Conservation (phyloP, 2,888 invertebrate genomes). For the Osmoderma eremita region DNA sequence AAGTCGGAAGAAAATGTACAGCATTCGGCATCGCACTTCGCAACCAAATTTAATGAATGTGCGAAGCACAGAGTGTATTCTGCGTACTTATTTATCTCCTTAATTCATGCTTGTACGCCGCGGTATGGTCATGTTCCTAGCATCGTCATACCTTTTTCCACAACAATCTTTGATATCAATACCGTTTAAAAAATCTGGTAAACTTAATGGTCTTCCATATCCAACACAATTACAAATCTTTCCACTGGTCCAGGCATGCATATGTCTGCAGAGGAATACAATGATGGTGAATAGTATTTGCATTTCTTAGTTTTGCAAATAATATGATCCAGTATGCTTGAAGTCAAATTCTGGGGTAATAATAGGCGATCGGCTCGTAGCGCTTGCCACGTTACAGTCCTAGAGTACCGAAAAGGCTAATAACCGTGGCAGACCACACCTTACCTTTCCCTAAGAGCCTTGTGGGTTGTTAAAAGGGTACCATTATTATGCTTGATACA, state of each 20-base stretch:
- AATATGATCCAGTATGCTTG: too few relatives aligned
- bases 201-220: slow-evolving; percentile 1
- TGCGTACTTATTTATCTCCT: slow-evolving; percentile 7
- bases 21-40: not conserved
- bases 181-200: not conserved
- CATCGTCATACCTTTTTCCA: not conserved
- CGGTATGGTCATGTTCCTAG: too few relatives aligned
- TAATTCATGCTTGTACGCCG: slow-evolving; percentile 1
- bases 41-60: not conserved
- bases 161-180: not conserved
- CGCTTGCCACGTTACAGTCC: too few relatives aligned
- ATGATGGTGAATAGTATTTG: not conserved
- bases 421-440: too few relatives aligned
- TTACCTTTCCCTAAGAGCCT: too few relatives aligned
- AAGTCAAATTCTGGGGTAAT: too few relatives aligned
- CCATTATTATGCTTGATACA: too few relatives aligned
- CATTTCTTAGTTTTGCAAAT: too few relatives aligned
- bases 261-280: not conserved
- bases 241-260: not conserved
- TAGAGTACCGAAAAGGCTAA: too few relatives aligned
- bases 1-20: not conserved
- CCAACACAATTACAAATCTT: too few relatives aligned
- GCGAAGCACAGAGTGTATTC: not conserved
- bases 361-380: too few relatives aligned
- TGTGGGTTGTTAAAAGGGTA: too few relatives aligned